phyloP scores from a whole-genome alignment of 2,888 invertebrate genomes.

The Limnephilus auricula region DNA sequence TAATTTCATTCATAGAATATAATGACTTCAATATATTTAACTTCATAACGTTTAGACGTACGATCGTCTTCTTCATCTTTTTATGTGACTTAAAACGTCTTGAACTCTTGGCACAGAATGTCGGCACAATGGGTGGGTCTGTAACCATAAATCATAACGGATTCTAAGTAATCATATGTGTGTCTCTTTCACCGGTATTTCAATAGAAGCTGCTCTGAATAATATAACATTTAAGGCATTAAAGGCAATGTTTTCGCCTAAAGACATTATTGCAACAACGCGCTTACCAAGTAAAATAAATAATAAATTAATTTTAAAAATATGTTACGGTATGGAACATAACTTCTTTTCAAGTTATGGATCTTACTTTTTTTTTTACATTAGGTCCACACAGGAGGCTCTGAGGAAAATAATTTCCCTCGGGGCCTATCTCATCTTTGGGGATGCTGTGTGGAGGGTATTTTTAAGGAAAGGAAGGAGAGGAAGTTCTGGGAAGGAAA shows the following conservation, averaged over 20 bases:
- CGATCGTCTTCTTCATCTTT: neutral
- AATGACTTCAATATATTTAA: neutral
- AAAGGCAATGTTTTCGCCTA: neutral
- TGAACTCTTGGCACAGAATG: constrained; percentile 8
- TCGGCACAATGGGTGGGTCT: neutral
- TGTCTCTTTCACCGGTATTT: neutral
- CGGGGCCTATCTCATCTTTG: too few relatives aligned
- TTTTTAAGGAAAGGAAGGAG: too few relatives aligned
- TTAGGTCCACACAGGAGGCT: too few relatives aligned
- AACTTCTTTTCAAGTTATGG: too few relatives aligned
- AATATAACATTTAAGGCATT: neutral
- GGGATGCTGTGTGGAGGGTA: too few relatives aligned
- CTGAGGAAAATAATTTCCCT: too few relatives aligned
- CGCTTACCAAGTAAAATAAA: too few relatives aligned
- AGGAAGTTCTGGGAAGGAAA: too few relatives aligned
- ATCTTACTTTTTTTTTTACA: too few relatives aligned
- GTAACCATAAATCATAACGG: neutral
- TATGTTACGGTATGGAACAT: too few relatives aligned
- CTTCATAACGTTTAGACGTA: neutral
- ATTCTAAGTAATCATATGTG: neutral
- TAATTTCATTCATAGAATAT: neutral
- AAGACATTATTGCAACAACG: too few relatives aligned
- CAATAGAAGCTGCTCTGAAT: neutral
- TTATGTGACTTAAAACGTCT: neutral
- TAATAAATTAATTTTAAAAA: too few relatives aligned